Base-by-base conservation (phyloP, 2,888 invertebrate genomes). In the Branchellion lobata region DNA sequence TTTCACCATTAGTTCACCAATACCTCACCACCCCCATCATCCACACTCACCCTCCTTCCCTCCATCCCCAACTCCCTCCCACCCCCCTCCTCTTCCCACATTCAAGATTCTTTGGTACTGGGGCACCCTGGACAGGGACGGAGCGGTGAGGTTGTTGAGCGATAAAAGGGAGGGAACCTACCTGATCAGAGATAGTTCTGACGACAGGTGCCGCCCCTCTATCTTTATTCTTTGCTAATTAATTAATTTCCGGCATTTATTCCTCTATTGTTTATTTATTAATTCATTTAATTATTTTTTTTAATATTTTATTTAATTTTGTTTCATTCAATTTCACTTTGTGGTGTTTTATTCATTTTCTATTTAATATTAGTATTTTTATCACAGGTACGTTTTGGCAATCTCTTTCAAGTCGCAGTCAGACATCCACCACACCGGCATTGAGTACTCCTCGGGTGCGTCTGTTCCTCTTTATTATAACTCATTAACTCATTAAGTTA, bases 21-120 rank as follows among this genome's bases (percentile, higher is more conserved):
- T n/a, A n/a, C n/a, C n/a, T n/a, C n/a, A n/a, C n/a, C n/a, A n/a
- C n/a, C n/a, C n/a, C n/a, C n/a, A n/a, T n/a, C n/a, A n/a, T n/a
- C n/a, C n/a, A n/a, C n/a, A n/a, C n/a, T n/a, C n/a, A n/a, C n/a
- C n/a, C n/a, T n/a, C n/a, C n/a, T n/a, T n/a, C n/a, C n/a, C n/a
- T n/a, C n/a, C n/a, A n/a, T n/a, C n/a, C n/a, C n/a, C n/a, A n/a
- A n/a, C n/a, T n/a, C n/a, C n/a, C n/a, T n/a, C n/a, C n/a, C n/a
- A n/a, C n/a, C n/a, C n/a, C n/a, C n/a, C n/a, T n/a, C n/a, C n/a
- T n/a, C n/a, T 40, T 40, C 40, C 14, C 40, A 40, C 40, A 40
- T 40, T 40, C 8, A 40, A 77, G 77, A 31, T 57, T 24, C 65
- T 77, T n/a, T 77, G 77, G 77, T 77, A 77, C 77, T 77, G 77